Conservation (phyloP, 2,797 vertebrate species). For the Phrynocephalus vlangalii region DNA sequence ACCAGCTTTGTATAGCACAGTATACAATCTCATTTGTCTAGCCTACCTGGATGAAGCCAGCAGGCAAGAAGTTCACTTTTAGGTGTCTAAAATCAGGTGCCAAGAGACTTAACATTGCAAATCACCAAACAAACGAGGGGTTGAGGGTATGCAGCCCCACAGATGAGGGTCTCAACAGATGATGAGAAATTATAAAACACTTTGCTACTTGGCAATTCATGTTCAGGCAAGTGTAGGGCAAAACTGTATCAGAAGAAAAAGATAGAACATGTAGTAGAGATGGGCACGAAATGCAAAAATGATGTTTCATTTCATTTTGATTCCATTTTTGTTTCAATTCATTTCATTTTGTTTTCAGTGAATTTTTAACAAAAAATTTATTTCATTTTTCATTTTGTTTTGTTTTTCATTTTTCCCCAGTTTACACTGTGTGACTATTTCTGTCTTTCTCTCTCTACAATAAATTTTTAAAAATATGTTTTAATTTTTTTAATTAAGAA, state of each 20-base stretch:
- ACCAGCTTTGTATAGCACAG: background rate
- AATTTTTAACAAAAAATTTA: too few relatives aligned
- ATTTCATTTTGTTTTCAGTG: too few relatives aligned
- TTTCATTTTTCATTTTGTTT: too few relatives aligned
- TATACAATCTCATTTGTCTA: slow-evolving; percentile 34
- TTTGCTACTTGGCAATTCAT: background rate
- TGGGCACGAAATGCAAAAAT: background rate
- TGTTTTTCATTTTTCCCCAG: too few relatives aligned
- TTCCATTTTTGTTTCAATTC: too few relatives aligned
- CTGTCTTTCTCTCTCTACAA: too few relatives aligned
- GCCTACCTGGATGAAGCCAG: slow-evolving; percentile 5
- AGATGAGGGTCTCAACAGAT: background rate
- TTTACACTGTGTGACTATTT: too few relatives aligned
- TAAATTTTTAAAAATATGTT: too few relatives aligned
- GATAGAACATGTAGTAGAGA: background rate
- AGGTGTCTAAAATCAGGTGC: background rate
- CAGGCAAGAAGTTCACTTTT: background rate
- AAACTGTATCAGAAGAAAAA: background rate
- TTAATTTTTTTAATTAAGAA: too few relatives aligned
- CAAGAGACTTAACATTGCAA: background rate
- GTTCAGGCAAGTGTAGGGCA: background rate
- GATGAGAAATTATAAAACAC: too few relatives aligned
- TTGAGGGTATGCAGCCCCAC: background rate
- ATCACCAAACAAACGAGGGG: background rate
- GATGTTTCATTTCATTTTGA: too few relatives aligned